Evolutionary conservation across 2,888 invertebrate species (phyloP).

Genomic region (Caenorhabditis uteleia): DNA sequence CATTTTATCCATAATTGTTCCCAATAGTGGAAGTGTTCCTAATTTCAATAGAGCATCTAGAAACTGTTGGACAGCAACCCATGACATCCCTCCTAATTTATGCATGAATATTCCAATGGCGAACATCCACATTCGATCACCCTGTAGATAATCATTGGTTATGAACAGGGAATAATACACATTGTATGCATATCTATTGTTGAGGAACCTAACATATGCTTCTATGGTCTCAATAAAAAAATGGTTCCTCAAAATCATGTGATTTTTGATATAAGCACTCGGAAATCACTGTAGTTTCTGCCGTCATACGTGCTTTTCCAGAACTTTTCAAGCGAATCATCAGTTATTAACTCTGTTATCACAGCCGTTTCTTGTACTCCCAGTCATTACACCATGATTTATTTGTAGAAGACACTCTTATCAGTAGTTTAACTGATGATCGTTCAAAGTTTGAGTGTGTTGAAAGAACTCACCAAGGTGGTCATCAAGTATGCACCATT

Average conservation of each 20-base stretch:
- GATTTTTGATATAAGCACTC: neutral
- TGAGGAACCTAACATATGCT: conserved; percentile 1
- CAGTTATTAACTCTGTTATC: neutral
- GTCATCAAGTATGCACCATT: conserved; percentile 29
- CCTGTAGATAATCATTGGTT: conserved; percentile 28
- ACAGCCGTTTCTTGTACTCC: conserved; percentile 6
- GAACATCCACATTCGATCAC: conserved; percentile 56
- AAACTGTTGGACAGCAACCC: conserved; percentile 53
- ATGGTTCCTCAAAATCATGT: no score
- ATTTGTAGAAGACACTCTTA: conserved; percentile 5
- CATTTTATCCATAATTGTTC: conserved; percentile 28
- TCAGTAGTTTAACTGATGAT: conserved; percentile 16
- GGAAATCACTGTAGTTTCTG: neutral
- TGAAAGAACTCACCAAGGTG: conserved; percentile 28
- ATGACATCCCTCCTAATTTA: conserved; percentile 47
- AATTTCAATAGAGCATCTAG: conserved; percentile 44
- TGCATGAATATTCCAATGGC: conserved; percentile 53
- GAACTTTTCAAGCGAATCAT: conserved; percentile 14
- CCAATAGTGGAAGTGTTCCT: conserved; percentile 12
- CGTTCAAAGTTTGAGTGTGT: conserved; percentile 35
- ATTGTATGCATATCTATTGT: neutral
- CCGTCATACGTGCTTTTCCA: no score
- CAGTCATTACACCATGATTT: neutral
- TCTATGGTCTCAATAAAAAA: conserved; percentile 11
- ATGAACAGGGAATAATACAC: neutral